Evolutionary conservation across 2,797 vertebrate species (phyloP), one percentile per base, ranked within the genome.

Genomic region (Coccyzus lansbergi): DNA sequence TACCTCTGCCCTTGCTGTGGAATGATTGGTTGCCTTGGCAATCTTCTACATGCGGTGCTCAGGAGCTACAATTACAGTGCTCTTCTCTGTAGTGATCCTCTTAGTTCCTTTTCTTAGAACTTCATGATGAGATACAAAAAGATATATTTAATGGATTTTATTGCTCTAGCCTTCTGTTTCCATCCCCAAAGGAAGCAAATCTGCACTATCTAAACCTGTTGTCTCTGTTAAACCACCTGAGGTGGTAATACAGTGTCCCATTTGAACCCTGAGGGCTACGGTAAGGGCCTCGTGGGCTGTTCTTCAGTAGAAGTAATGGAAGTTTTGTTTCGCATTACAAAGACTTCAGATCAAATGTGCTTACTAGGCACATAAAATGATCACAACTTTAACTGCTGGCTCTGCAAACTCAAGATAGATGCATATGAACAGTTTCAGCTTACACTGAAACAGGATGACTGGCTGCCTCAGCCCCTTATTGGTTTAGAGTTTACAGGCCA

Each of bases 11-110:
- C 92, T 97, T 93, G 94, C 89, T 60, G 89, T 78, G 83, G 94
- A 93, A 93, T 80, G 96, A 95, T 67, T 80, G 94, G 97, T 98
- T 98, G 97, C 98, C 97, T 97, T 97, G 97, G 97, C 86, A 97
- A 97, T 94, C 71, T 96, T 94, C 89, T 84, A 72, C 93, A 93
- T 62, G 76, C 33, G 0, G 62, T 49, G 91, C 64, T 96, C 59
- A 89, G 96, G 84, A 97, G 96, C 95, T 96, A 95, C 97, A 97
- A 98, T 98, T 97, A 97, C 0, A 83, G 82, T 69, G 96, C 93
- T 97, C 95, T 97, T 97, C 97, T 97, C 95, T 74, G 95, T 90
- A 96, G 96, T 70, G 96, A 95, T 96, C 95, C 95, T 97, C 97
- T 97, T 94, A 96, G 95, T 76, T 96, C 75, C 79, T 90, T 95